Evolutionary conservation across 2,888 invertebrate species (phyloP), one percentile per base, ranked within the genome.

Genomic region (Oxycera nigricornis): DNA sequence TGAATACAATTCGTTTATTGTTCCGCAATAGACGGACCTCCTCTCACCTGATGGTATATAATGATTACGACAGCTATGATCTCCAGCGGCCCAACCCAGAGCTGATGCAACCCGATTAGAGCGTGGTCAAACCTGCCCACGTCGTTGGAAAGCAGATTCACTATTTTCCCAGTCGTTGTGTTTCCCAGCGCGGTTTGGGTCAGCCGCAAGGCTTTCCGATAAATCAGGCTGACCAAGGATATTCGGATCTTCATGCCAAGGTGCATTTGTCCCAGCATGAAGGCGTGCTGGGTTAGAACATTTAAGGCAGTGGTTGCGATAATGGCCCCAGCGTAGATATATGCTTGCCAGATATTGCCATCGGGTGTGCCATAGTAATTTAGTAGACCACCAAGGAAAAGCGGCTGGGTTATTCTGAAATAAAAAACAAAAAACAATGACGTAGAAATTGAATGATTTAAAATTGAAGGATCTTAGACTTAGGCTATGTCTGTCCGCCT

Each of bases 121-220:
- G 94, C 93, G 73, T 83, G 80, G 78, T 85, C 85, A 75, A 85
- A 79, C 26, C 85, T 82, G 81, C 94, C 95, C 77, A 98, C 97
- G 86, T 98, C 98, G 83, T 98, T 98, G 2, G 97, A 96, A 78
- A 98, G 88, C 11, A 98, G 88, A 86, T 98, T 97, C 41, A 97
- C 96, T 79, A 91, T 88, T 83, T 91, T 91, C 2, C 91, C 91
- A 31, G 88, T 87, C 1, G 94, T 94, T 7, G 94, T 94, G 81
- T 92, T 89, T 2, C 91, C 90, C 76, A 95, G 81, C 0, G 94
- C 91, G 0, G 89, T 89, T 82, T 91, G 91, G 80, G 93, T 92
- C 24, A 93, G 82, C 72, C 87, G 87, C 77, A 93, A 83, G 0
- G 91, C 87, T 77, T 86, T 93, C 79, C 91, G 87, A 82, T 91